Conservation (phyloP, 1,140 invertebrate genomes). For the Drosophila saltans region DNA sequence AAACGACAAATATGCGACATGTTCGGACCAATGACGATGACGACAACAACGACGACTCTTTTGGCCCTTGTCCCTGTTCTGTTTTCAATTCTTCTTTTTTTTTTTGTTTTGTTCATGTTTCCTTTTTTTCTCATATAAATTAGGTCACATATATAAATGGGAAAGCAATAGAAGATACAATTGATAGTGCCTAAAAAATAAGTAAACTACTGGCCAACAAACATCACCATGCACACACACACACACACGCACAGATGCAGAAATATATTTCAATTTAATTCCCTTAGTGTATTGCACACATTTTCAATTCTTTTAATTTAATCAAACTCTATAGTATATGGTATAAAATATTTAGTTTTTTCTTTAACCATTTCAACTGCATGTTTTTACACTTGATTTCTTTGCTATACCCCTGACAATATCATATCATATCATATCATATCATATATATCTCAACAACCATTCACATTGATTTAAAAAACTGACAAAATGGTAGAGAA, state of each 20-base stretch:
- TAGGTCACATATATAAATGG: conserved; percentile 30
- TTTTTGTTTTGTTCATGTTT: conserved; percentile 18
- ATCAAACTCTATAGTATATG: too few species aligned
- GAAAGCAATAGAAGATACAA: background rate
- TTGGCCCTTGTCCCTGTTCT: conserved; percentile 29
- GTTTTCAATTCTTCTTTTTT: conserved; percentile 2
- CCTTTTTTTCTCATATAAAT: conserved; percentile 27
- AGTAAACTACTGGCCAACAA: background rate
- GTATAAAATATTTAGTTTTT: too few species aligned
- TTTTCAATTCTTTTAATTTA: too few species aligned
- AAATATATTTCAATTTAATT: background rate
- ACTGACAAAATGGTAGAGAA: too few species aligned
- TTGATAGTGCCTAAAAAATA: background rate
- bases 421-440: background rate
- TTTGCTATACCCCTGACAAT: too few species aligned
- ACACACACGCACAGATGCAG: too few species aligned
- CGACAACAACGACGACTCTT: conserved; percentile 6
- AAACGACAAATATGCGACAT: conserved; percentile 41
- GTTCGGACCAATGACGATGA: conserved; percentile 17
- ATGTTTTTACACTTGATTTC: too few species aligned
- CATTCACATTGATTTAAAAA: background rate
- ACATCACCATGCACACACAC: background rate
- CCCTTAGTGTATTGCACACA: too few species aligned
- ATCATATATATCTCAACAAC: too few species aligned
- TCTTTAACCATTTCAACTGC: too few species aligned